These are phyloP conservation scores for Drosophila nebulosa DNA, from an alignment of 1,140 invertebrate genomes.

Conservation along the genomic window DNA sequence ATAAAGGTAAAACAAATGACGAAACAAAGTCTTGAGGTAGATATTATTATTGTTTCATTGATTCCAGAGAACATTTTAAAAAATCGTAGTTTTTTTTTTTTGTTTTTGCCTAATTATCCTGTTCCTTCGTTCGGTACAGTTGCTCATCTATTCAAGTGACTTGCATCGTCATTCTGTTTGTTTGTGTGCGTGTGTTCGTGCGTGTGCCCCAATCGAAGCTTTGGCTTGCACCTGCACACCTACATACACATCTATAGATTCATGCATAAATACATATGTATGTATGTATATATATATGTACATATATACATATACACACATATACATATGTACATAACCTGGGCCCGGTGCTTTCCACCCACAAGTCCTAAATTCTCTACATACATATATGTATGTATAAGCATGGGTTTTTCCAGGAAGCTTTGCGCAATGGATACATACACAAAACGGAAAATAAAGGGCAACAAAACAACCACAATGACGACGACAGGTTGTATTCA, in stretches of 20 bases:
- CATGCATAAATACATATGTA: background rate
- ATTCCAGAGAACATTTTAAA: no score
- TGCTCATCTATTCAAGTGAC: background rate
- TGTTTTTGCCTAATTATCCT: background rate
- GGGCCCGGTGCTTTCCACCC: background rate
- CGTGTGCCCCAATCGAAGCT: slow-evolving; percentile 16
- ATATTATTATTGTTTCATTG: no score
- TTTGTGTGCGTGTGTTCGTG: slow-evolving; percentile 1
- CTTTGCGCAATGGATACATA: slow-evolving; percentile 32
- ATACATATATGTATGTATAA: no score
- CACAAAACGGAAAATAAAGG: slow-evolving; percentile 33
- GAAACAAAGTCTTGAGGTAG: no score
- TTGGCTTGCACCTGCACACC: background rate
- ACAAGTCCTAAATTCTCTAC: slow-evolving; percentile 7
- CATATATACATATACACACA: background rate
- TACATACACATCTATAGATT: background rate
- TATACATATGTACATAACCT: background rate
- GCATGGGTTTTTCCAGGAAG: slow-evolving; percentile 50
- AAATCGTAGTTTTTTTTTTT: no score
- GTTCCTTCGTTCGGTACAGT: background rate
- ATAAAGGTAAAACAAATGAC: no score
- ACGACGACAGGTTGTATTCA: slow-evolving; percentile 50
- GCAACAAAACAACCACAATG: slow-evolving; percentile 24
- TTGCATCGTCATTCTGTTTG: background rate
- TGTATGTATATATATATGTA: background rate